phyloP scores from a whole-genome alignment of 2,113 vertebrate genomes.

The Spea bombifrons region DNA sequence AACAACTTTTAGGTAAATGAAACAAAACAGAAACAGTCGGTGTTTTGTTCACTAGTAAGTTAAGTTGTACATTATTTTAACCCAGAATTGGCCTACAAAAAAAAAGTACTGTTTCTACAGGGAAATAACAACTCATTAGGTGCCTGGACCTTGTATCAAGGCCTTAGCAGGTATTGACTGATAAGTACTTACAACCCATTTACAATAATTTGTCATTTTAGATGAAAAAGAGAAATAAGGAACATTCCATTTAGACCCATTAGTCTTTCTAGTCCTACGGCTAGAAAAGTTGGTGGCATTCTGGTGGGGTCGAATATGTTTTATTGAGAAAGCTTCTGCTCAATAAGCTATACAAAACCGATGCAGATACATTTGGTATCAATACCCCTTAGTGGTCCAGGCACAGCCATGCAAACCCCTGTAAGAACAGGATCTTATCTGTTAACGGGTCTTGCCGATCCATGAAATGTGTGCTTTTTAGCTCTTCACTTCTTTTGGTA shows the following conservation, averaged over 20 bases:
- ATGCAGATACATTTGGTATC: constrained; percentile 46
- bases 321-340: no score
- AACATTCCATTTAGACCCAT: constrained; percentile 56
- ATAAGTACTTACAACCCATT: constrained; percentile 55
- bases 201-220: constrained; percentile 55
- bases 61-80: constrained; percentile 85
- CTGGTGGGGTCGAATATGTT: no score
- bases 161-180: constrained; percentile 64
- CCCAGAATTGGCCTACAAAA: constrained; percentile 69
- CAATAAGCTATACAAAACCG: constrained; percentile 42
- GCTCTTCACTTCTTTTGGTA: constrained; percentile 66
- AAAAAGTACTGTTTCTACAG: constrained; percentile 63
- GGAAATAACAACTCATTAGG: constrained; percentile 61
- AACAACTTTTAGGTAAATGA: constrained; percentile 80
- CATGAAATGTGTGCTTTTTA: constrained; percentile 66
- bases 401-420: constrained; percentile 53
- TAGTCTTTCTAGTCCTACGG: constrained; percentile 8
- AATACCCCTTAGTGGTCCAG: constrained; percentile 55
- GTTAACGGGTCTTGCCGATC: constrained; percentile 64
- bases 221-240: constrained; percentile 56
- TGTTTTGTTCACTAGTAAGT: constrained; percentile 75
- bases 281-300: no score
- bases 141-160: constrained; percentile 68
- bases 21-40: constrained; percentile 66
- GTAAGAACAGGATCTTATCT: constrained; percentile 57